These are phyloP conservation scores for Holcopasites calliopsidis DNA, from an alignment of 1,140 invertebrate genomes.

Conservation along the genomic window DNA sequence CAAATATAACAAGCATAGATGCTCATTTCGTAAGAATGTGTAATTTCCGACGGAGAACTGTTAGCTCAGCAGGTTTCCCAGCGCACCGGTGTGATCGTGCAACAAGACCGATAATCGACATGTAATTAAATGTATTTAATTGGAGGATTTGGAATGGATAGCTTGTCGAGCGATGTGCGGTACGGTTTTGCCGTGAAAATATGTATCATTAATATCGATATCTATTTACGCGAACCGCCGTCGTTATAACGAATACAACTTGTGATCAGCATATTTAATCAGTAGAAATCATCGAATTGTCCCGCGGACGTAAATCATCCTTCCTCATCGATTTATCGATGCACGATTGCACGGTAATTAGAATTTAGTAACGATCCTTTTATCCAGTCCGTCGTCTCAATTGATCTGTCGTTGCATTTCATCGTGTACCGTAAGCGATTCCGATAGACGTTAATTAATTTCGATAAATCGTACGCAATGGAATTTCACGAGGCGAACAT, in stretches of 20 bases:
- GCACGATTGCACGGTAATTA: slow-evolving; percentile 33
- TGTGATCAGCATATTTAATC: no score
- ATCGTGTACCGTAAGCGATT: slow-evolving; percentile 34
- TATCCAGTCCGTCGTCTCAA: slow-evolving; percentile 24
- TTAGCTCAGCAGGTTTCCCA: slow-evolving; percentile 16
- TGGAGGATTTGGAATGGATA: background rate
- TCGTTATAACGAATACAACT: no score
- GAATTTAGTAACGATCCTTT: slow-evolving; percentile 41
- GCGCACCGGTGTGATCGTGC: slow-evolving; percentile 12
- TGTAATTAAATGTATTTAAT: background rate
- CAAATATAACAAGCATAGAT: slow-evolving; percentile 12
- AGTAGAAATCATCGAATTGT: background rate
- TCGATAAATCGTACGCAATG: background rate
- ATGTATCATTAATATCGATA: background rate
- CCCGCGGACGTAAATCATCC: slow-evolving; percentile 6
- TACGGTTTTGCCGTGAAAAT: background rate
- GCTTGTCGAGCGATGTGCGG: background rate
- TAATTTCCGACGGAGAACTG: slow-evolving; percentile 15
- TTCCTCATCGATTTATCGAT: slow-evolving; percentile 34
- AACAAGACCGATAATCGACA: slow-evolving; percentile 5
- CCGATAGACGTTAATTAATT: slow-evolving; percentile 37
- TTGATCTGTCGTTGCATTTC: slow-evolving; percentile 45
- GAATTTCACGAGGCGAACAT: slow-evolving; percentile 1
- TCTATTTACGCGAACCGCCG: no score
- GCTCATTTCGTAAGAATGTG: background rate